Conservation (phyloP, 53 echinoderm and acorn worm genomes). For the Paracentrotus lividus region DNA sequence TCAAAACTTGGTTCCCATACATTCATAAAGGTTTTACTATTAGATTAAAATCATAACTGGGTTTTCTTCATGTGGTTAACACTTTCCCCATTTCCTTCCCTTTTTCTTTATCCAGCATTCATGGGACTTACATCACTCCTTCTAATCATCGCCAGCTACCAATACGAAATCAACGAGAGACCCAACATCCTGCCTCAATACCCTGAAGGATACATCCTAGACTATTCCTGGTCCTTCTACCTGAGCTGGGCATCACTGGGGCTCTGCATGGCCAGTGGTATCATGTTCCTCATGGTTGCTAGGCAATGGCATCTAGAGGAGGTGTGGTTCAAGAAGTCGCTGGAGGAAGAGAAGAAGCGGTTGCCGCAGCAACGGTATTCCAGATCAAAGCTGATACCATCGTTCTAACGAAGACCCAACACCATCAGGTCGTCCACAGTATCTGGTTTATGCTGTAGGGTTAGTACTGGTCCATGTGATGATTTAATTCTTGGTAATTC, state of each 20-base stretch:
- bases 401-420: constrained; percentile 35
- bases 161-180: constrained; percentile 81
- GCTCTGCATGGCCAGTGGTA: constrained; percentile 82
- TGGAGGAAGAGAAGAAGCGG: constrained; percentile 82
- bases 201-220: constrained; percentile 80
- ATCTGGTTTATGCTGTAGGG: neutral
- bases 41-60: too few relatives aligned
- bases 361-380: constrained; percentile 68
- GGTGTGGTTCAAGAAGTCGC: constrained; percentile 80
- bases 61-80: neutral
- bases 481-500: neutral
- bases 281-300: constrained; percentile 91
- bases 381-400: constrained; percentile 68
- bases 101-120: constrained; percentile 75
- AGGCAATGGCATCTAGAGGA: constrained; percentile 92
- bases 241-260: constrained; percentile 87
- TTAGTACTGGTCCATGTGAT: neutral
- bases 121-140: constrained; percentile 79
- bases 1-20: too few relatives aligned
- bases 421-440: neutral
- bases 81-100: neutral
- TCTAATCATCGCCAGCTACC: constrained; percentile 85
- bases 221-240: constrained; percentile 95
- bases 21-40: too few relatives aligned
- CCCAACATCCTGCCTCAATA: constrained; percentile 62